Evolutionary conservation across 2,113 vertebrate genomes (phyloP), one percentile per base, ranked within the genome.

Genomic region (Leptodactylus fuscus): DNA sequence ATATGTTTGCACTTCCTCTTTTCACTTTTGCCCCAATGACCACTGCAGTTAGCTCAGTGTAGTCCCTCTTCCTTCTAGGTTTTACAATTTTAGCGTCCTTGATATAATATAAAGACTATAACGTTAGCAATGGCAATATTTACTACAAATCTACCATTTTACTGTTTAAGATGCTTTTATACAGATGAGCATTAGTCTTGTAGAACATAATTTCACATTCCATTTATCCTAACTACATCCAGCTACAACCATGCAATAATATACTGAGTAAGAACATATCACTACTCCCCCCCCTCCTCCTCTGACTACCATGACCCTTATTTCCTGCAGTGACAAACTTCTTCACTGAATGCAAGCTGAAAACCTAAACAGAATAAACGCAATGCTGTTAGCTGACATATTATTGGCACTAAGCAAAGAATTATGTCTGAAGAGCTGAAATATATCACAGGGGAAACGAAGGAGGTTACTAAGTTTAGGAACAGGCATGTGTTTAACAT

Each of bases 401-500:
- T 84, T 0, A 0, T 87, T 93, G 92, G 88, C 91, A 85, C 44
- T 0, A 6, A 3, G 65, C 0, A 0, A 38, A 87, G 82, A 88
- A 76, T 51, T 87, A 70, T 89, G 87, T 91, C 90, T 91, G 88
- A 82, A 88, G 82, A 84, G 1, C 1, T 89, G 89, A 91, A 91
- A 91, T 53, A 88, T 77, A 87, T 90, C 83, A 87, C 58, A 11
- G 36, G 34, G 87, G 78, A 90, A 88, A 86, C n/a, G 71, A 87
- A 88, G 49, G 81, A 0, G 7, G 73, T 75, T 89, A 67, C 91
- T 92, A 92, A 90, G 90, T 85, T 90, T 92, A 92, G 90, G 83
- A 86, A 3, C 0, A 88, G 85, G 90, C 71, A 81, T 69, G 81
- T 85, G 85, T 89, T 89, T 89, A 89, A 85, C 0, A 1, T 81